These are phyloP conservation scores for Lithobates pipiens DNA, from an alignment of 2,797 vertebrate genomes.

Conservation along the genomic window DNA sequence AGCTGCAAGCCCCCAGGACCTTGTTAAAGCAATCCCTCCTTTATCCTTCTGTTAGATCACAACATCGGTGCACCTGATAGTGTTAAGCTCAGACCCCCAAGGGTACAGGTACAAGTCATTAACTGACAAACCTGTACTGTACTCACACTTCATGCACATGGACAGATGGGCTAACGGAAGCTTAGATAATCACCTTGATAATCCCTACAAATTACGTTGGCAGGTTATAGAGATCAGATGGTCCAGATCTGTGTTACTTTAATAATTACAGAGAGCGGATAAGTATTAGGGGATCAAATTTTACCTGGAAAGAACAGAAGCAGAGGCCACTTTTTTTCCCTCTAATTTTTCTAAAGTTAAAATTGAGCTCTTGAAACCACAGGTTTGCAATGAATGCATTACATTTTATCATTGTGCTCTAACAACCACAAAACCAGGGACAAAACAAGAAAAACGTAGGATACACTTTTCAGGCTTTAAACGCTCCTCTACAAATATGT, in stretches of 20 bases:
- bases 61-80: conserved; percentile 51
- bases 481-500: too few species aligned
- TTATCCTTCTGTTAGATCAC: conserved; percentile 56
- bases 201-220: conserved; percentile 62
- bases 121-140: conserved; percentile 75
- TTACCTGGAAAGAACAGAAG: conserved; percentile 25
- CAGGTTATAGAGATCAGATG: conserved; percentile 58
- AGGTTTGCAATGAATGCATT: too few species aligned
- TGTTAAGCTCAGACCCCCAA: conserved; percentile 65
- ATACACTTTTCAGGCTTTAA: too few species aligned
- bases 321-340: not conserved
- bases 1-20: conserved; percentile 52
- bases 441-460: too few species aligned
- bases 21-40: conserved; percentile 52
- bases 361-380: too few species aligned
- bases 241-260: conserved; percentile 49
- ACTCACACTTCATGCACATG: conserved; percentile 61
- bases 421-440: too few species aligned
- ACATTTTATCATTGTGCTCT: too few species aligned
- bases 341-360: not conserved
- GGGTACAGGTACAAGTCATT: conserved; percentile 75
- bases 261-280: conserved; percentile 50
- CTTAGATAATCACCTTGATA: conserved; percentile 64
- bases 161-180: conserved; percentile 61
- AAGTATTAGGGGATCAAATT: conserved; percentile 40